Conservation (phyloP, 2,888 invertebrate species). For the Dicranocentrus wangi region DNA sequence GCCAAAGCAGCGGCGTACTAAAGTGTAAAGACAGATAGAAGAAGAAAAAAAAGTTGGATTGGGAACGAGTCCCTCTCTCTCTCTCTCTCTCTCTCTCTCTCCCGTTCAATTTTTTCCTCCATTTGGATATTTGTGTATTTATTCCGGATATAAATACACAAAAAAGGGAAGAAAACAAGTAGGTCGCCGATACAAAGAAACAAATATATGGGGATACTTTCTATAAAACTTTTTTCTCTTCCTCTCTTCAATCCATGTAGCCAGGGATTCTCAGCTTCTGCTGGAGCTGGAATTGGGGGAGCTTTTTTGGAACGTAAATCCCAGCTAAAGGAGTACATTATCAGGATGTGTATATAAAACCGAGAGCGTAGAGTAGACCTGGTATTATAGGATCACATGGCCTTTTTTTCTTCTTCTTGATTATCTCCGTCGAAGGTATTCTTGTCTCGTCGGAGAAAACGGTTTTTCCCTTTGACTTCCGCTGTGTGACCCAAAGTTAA, state of each 20-base stretch:
- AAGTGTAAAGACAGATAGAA: too few species aligned
- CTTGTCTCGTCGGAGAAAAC: neutral
- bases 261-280: too few species aligned
- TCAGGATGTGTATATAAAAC: neutral
- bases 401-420: neutral
- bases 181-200: conserved; percentile 3
- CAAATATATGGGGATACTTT: too few species aligned
- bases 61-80: conserved; percentile 17
- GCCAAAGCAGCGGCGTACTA: too few species aligned
- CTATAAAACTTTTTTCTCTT: too few species aligned
- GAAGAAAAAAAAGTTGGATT: conserved; percentile 32
- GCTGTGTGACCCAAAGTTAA: neutral
- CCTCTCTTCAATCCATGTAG: too few species aligned
- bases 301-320: conserved; percentile 13
- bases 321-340: neutral
- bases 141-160: too few species aligned
- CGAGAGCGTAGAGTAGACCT: neutral
- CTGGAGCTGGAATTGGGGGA: too few species aligned
- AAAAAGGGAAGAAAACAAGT: conserved; percentile 13
- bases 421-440: conserved; percentile 13
- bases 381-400: neutral
- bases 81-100: neutral
- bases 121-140: too few species aligned
- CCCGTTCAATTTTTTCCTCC: too few species aligned
- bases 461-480: neutral